These are phyloP conservation scores for Myotis vivesi DNA, from an alignment of 2,797 vertebrate species.

Conservation along the genomic window DNA sequence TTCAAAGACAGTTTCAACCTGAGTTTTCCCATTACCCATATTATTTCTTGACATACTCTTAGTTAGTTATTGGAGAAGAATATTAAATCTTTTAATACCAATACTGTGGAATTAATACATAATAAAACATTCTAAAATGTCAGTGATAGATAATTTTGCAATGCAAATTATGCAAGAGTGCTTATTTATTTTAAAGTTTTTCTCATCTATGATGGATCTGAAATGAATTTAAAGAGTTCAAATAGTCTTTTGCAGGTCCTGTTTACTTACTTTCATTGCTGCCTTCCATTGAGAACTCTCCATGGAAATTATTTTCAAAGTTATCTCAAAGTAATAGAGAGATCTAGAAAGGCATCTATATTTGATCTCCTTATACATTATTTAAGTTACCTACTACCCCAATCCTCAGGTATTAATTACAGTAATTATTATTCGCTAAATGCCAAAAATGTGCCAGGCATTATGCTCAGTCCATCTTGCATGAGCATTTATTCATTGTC, in stretches of 20 bases:
- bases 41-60: constrained; percentile 2
- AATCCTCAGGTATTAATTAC: not conserved
- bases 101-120: not conserved
- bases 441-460: not conserved
- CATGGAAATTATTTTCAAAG: constrained; percentile 4
- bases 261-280: not conserved
- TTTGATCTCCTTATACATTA: not conserved
- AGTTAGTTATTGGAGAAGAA: not conserved
- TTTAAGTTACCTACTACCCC: not conserved
- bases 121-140: constrained; percentile 22
- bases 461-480: not conserved
- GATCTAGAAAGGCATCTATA: not conserved
- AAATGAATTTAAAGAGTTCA: constrained; percentile 22
- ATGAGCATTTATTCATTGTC: not conserved
- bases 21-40: constrained; percentile 18
- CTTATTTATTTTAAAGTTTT: constrained; percentile 21
- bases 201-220: not conserved
- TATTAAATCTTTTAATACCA: not conserved
- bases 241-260: not conserved
- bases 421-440: not conserved
- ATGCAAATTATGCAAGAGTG: not conserved
- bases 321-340: not conserved
- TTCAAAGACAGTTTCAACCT: constrained; percentile 15
- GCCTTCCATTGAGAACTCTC: not conserved
- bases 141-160: constrained; percentile 19